Evolutionary conservation across 2,797 vertebrate species (phyloP).

Genomic region (Carapus acus): DNA sequence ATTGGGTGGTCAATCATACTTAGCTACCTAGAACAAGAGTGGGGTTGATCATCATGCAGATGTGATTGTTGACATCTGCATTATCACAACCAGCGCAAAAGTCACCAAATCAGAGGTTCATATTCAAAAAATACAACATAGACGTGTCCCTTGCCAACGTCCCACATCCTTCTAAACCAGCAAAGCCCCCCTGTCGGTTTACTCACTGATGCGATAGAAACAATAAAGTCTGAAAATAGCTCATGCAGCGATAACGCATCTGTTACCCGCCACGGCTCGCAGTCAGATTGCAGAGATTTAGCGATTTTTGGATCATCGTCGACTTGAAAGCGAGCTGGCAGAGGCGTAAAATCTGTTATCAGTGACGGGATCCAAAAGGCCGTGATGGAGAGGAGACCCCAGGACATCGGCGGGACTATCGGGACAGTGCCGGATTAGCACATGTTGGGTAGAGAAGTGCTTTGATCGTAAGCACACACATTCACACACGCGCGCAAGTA

Average conservation of each 20-base stretch:
- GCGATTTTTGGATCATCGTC: slow-evolving; percentile 41
- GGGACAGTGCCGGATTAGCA: slow-evolving; percentile 44
- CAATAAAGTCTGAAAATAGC: slow-evolving; percentile 24
- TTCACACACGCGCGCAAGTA: slow-evolving; percentile 8
- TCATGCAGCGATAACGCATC: slow-evolving; percentile 9
- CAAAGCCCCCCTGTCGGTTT: background rate
- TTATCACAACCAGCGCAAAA: no score
- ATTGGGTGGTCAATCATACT: no score
- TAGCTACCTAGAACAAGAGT: no score
- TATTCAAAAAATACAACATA: no score
- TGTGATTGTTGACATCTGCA: no score
- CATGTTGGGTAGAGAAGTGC: slow-evolving; percentile 26
- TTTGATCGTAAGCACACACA: slow-evolving; percentile 41
- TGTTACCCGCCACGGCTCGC: slow-evolving; percentile 15
- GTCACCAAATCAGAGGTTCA: no score
- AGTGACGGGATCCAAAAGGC: slow-evolving; percentile 63
- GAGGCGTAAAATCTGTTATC: slow-evolving; percentile 61
- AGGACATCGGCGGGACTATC: slow-evolving; percentile 54
- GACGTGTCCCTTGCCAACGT: background rate
- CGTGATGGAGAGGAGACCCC: slow-evolving; percentile 41
- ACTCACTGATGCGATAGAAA: slow-evolving; percentile 15
- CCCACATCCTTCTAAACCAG: background rate
- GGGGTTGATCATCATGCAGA: no score
- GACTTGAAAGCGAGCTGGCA: slow-evolving; percentile 54
- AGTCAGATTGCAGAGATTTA: slow-evolving; percentile 51